Evolutionary conservation across 2,797 vertebrate genomes (phyloP), one percentile per base, ranked within the genome.

Genomic region (Bucorvus abyssinicus): DNA sequence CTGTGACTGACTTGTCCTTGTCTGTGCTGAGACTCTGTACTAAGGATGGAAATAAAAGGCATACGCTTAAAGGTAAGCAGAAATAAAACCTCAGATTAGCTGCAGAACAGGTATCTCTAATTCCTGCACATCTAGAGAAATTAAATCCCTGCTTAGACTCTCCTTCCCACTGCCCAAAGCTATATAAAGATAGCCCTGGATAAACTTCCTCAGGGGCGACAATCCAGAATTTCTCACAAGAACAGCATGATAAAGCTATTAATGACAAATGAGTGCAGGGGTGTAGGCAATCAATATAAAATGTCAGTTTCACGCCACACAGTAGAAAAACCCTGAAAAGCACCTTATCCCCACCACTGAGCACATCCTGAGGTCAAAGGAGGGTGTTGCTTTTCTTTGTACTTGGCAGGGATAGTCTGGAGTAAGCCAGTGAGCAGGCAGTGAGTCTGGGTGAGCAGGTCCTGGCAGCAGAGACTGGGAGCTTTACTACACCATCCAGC

Each of bases 231-330:
- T 94, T 91, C 82, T 87, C 60, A 6, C 0, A 1, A 68, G 71
- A 91, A 50, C 53, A 87, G 69, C 82, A 57, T 19, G 52, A 89
- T 73, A 78, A 86, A 95, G 71, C 56, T 65, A 34, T 29, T 76
- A 80, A 93, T 34, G 80, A 89, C 45, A 86, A 95, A 93, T 52
- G 77, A 84, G 77, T 9, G 40, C 59, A 82, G 78, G 53, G 29
- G 32, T 75, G 61, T 45, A 82, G 57, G 90, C 87, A 95, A 94
- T 89, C 68, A 53, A 89, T 57, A 68, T 29, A 70, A 84, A 89
- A 83, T 50, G 71, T 57, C 78, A 91, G 45, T 86, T 93, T 89
- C 71, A 77, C 6, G 57, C 74, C 19, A 30, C 64, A 67, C 40
- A 92, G 75, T 12, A 91, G 38, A 1, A 8, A 61, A 34, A 80